Evolutionary conservation across 2,797 vertebrate genomes (phyloP).

Genomic region (Sylvia borin): DNA sequence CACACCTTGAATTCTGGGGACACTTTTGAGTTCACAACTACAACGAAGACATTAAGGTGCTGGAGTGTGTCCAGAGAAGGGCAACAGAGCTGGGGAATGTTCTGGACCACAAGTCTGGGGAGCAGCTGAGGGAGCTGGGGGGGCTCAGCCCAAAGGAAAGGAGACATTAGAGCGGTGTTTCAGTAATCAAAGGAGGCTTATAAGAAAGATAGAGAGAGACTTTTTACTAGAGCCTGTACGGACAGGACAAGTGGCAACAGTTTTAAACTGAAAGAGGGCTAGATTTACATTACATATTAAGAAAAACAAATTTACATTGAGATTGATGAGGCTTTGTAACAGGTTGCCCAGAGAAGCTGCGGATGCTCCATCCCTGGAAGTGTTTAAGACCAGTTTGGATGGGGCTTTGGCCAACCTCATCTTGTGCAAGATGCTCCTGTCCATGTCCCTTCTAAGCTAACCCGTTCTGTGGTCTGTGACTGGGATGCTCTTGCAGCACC

Average conservation of each 20-base stretch:
- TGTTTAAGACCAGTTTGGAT: accelerated
- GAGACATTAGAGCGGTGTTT: accelerated
- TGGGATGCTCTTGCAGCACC: accelerated
- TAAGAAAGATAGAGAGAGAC: background rate
- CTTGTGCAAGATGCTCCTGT: background rate
- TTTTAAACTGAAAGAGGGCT: background rate
- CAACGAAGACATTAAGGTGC: background rate
- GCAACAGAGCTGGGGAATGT: background rate
- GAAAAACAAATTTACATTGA: background rate
- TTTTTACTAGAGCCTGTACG: background rate
- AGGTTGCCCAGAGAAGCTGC: background rate
- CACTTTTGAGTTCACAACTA: background rate
- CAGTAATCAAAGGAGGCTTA: background rate
- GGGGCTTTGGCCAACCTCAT: background rate
- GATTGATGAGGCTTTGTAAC: background rate
- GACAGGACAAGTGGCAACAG: background rate
- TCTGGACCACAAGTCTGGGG: background rate
- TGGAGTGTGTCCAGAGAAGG: background rate
- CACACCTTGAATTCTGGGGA: background rate
- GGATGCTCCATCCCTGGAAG: background rate
- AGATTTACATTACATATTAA: background rate
- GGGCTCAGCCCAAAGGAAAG: background rate
- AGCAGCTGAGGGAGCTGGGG: background rate
- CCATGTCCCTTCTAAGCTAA: background rate
- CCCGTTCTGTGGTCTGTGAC: accelerated